Conservation (phyloP, 2,113 vertebrate genomes). For the Pionites leucogaster region DNA sequence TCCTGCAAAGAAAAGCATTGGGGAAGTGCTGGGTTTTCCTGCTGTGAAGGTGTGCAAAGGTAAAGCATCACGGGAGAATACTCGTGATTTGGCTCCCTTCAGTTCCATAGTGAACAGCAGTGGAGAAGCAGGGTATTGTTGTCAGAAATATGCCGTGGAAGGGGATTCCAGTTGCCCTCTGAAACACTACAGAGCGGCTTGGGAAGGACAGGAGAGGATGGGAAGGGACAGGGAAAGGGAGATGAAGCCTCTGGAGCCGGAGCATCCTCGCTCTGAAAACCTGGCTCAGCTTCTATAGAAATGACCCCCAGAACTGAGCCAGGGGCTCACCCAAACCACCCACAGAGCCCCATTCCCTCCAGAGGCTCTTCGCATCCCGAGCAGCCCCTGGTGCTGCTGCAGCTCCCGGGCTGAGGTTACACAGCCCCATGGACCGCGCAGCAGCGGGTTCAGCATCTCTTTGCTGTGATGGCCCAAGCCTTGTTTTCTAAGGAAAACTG, state of each 20-base stretch:
- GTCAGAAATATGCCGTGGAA: neutral
- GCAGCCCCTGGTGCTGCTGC: rapidly evolving
- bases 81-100: neutral
- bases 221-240: neutral
- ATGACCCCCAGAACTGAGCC: rapidly evolving
- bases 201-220: neutral
- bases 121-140: neutral
- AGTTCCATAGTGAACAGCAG: neutral
- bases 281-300: neutral
- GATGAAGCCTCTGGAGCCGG: neutral
- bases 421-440: rapidly evolving
- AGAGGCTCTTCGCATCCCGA: neutral
- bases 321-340: rapidly evolving
- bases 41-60: neutral
- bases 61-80: rapidly evolving
- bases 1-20: neutral
- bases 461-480: neutral
- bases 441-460: rapidly evolving
- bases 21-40: neutral
- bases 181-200: neutral
- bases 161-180: neutral
- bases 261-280: rapidly evolving
- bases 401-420: rapidly evolving
- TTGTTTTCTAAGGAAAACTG: neutral
- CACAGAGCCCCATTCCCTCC: neutral